Base-by-base conservation (phyloP, 2,113 vertebrate genomes). In the Ahaetulla prasina region DNA sequence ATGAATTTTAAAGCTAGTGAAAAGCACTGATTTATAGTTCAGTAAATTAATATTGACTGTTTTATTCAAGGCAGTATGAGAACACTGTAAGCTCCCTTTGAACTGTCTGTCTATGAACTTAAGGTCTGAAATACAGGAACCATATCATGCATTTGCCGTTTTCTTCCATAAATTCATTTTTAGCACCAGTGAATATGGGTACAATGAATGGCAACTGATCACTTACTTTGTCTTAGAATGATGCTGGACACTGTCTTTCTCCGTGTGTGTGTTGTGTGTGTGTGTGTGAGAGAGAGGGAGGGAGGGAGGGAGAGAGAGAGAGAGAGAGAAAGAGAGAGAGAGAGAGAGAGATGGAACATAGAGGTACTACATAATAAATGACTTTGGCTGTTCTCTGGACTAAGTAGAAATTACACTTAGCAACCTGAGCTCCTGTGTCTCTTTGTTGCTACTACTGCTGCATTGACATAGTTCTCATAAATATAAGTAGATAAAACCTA, bases 21-120 rank as follows among this genome's bases (percentile, higher is more conserved):
- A 91, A 91, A 39, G 18, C 0, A 0, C 89, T 95, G 93, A 95
- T 95, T 95, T 95, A 97, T 43, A 95, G 57, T 84, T 27, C 3
- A 0, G 0, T 92, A 85, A 92, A 87, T 91, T 60, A 91, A 92
- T 54, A 35, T 63, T 22, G 89, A 18, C 22, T 35, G 16, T 87
- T 80, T 92, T 94, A 93, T 85, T 94, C 92, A 95, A 0, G 12
- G 89, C 90, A 89, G 57, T 30, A 85, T 45, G 30, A 95, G 92
- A 60, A 39, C 87, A 53, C 0, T 5, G 10, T 63, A 86, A 50
- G 47, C 54, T 90, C 47, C 57, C 89, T 55, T 91, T 92, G 30
- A 0, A 68, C 5, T 90, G 92, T 89, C 74, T 53, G 63, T 91
- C 90, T 90, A 92, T 93, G 93, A 93, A 88, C 84, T 87, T 90